These are phyloP conservation scores for Melieria omissa DNA, from an alignment of 2,888 invertebrate genomes.

Conservation along the genomic window DNA sequence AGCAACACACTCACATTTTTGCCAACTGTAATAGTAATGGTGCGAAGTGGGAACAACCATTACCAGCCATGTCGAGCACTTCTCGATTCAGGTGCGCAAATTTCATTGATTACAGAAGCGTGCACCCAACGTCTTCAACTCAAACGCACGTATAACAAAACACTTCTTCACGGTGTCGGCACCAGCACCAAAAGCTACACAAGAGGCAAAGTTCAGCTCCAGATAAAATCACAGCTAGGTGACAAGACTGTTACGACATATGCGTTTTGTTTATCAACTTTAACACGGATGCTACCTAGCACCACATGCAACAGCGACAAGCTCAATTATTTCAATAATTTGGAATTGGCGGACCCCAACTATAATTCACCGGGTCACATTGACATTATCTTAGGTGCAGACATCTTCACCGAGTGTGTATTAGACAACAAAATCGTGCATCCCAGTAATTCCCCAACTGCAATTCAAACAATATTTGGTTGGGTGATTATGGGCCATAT, in stretches of 20 bases:
- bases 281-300: constrained; percentile 34
- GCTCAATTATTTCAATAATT: constrained; percentile 25
- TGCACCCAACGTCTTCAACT: constrained; percentile 36
- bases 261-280: constrained; percentile 27
- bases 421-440: constrained; percentile 13
- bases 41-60: constrained; percentile 11
- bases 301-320: constrained; percentile 2
- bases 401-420: constrained; percentile 25
- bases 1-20: constrained; percentile 9
- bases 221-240: neutral
- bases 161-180: constrained; percentile 37
- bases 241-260: constrained; percentile 13
- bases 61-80: constrained; percentile 36
- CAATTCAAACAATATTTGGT: constrained; percentile 25
- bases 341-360: constrained; percentile 31
- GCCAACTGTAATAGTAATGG: constrained; percentile 27
- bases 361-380: constrained; percentile 23
- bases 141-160: constrained; percentile 32
- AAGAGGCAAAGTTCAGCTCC: constrained; percentile 32
- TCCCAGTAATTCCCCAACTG: constrained; percentile 23
- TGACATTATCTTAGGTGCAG: constrained; percentile 25
- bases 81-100: constrained; percentile 38
- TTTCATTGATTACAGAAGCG: constrained; percentile 35
- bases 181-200: constrained; percentile 15
- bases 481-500: neutral